Conservation (phyloP, 1,140 invertebrate genomes). For the Tetraneura akinire region DNA sequence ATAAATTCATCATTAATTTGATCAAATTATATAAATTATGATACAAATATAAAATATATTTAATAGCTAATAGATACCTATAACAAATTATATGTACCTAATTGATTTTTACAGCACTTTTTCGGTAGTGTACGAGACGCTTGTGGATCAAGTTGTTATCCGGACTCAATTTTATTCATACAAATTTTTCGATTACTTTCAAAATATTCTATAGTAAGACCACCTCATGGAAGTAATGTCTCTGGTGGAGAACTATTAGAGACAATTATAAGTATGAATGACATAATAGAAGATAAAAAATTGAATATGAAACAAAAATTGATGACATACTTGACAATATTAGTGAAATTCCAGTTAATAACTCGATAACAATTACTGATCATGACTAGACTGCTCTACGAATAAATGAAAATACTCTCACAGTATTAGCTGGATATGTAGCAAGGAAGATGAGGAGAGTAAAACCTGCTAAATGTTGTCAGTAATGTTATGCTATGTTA, state of each 20-base stretch:
- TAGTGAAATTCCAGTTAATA: neutral
- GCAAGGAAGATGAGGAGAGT: constrained; percentile 3
- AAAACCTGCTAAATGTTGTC: neutral
- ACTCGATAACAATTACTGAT: neutral
- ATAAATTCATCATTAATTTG: constrained; percentile 12
- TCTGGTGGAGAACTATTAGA: neutral
- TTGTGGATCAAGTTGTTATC: constrained; percentile 6
- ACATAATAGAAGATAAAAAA: neutral
- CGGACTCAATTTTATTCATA: neutral
- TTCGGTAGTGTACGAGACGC: neutral
- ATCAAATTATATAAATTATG: constrained; percentile 6
- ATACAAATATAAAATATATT: neutral
- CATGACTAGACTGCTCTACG: neutral
- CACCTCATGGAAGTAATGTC: neutral
- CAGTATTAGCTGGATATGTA: neutral
- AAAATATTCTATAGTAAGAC: neutral
- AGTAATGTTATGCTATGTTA: neutral
- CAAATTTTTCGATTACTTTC: neutral
- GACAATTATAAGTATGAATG: constrained; percentile 2
- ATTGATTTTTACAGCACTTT: neutral
- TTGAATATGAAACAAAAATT: constrained; percentile 4
- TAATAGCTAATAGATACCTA: no score
- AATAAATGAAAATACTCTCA: neutral
- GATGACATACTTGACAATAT: neutral
- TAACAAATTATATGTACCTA: no score